Evolutionary conservation across 2,797 vertebrate genomes (phyloP), one percentile per base, ranked within the genome.

Genomic region (Petrocephalus schoutedeni): DNA sequence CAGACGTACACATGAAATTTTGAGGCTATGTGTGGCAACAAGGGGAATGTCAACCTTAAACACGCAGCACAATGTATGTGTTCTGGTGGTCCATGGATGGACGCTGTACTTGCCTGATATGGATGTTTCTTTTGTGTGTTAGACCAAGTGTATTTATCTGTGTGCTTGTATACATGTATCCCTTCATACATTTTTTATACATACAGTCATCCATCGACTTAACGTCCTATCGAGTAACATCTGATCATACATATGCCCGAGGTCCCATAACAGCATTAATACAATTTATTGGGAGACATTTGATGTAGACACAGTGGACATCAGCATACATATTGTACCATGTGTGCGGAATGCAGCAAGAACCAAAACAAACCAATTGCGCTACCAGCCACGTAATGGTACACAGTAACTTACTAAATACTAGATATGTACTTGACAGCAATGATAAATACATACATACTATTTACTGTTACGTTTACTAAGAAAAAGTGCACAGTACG

Each of bases 101-200:
- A 12, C 10, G 12, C 12, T 14, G 4, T 14, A 28, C 28, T 0
- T 67, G 64, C 10, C 28, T 67, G 23, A 67, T 67, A 23, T 67
- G 28, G 28, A 67, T 67, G 64, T 67, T 67, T 67, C 64, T 32
- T 14, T 67, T 32, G 80, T 57, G 58, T 83, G 80, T 51, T 83
- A 12, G 21, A 54, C 41, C 23, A 9, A 53, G 80, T 51, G 80
- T 83, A 54, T 83, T 51, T 28, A 53, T 83, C 41, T 23, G 23
- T 83, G 23, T 49, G 77, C 82, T 74, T 86, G 85, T 86, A 59
- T 87, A 58, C 49, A 49, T 87, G 71, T 82, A 83, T 90, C 32
- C 86, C 16, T 59, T 82, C 86, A 57, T 77, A 86, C 36, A 86
- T 51, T 64, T 80, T 86, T 45, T 89, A 49, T 87, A 77, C 2